These are phyloP conservation scores for Lomographa bimaculata DNA, from an alignment of 2,888 invertebrate genomes.

Conservation along the genomic window DNA sequence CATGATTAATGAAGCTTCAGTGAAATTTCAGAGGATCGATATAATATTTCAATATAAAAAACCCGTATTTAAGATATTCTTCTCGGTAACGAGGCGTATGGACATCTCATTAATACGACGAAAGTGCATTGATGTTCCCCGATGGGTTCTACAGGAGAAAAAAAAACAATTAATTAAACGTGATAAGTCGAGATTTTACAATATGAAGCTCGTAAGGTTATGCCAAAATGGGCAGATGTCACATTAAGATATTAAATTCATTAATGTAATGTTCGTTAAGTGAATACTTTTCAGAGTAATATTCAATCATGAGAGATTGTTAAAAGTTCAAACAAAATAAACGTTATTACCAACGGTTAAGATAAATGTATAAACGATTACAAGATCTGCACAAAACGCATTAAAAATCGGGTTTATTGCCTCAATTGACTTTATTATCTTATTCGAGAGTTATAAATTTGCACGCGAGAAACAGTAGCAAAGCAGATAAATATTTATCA, in stretches of 20 bases:
- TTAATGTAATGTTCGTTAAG: slow-evolving; percentile 14
- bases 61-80: slow-evolving; percentile 31
- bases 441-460: slow-evolving; percentile 42
- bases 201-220: slow-evolving; percentile 26
- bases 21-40: slow-evolving; percentile 48
- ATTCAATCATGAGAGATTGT: not conserved
- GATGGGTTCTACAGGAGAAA: slow-evolving; percentile 21
- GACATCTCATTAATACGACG: slow-evolving; percentile 31
- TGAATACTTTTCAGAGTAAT: slow-evolving; percentile 3
- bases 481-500: slow-evolving; percentile 33
- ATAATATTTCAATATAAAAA: slow-evolving; percentile 25
- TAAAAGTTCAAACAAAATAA: slow-evolving; percentile 12
- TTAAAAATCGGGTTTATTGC: slow-evolving; percentile 40
- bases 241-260: slow-evolving; percentile 22
- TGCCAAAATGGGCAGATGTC: slow-evolving; percentile 31
- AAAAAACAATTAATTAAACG: slow-evolving; percentile 22
- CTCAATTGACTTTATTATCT: slow-evolving; percentile 44
- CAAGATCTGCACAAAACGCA: slow-evolving; percentile 32
- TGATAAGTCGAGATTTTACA: slow-evolving; percentile 10
- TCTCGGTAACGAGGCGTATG: slow-evolving; percentile 30
- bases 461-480: slow-evolving; percentile 36
- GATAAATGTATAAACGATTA: slow-evolving; percentile 38
- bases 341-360: slow-evolving; percentile 31
- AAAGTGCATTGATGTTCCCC: slow-evolving; percentile 24
- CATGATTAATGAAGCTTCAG: slow-evolving; percentile 67